Base-by-base conservation (phyloP, 2,888 invertebrate species). In the Poecilobothrus nobilitatus region DNA sequence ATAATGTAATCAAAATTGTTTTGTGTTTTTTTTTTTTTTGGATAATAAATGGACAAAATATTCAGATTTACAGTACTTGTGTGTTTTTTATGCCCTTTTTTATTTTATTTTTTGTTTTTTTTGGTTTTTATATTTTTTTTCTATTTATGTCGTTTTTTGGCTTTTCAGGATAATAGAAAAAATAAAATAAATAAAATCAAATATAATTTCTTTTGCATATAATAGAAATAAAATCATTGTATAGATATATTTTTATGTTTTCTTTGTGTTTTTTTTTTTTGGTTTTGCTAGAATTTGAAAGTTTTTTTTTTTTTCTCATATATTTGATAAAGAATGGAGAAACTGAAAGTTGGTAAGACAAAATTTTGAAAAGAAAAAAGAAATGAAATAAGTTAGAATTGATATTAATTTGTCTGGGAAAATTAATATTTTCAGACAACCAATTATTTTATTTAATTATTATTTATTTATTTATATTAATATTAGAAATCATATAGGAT, bases 161-260 rank as follows among this genome's bases (percentile, higher is more conserved):
- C 53, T 53, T 53, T 53, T 53, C 18, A 53, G 6, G 18, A 53
- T 53, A 53, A n/a, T 3, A 53, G n/a, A 53, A 18, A 15, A 53
- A 53, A 53, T 27, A 27, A 53, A 53, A 53, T 53, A 53, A 53
- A 53, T 53, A 53, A 53, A 53, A 53, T 53, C 18, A 53, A 53
- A 53, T 53, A 53, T 53, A 2, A 18, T 37, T 7, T 37, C 6
- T 53, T 53, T 53, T 53, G 41, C 9, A 41, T 27, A 37, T 37
- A 37, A 10, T 37, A 10, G 9, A 37, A 37, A 37, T 37, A 37
- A 37, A 27, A 37, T 37, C 10, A 37, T 10, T 37, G 37, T 12
- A 37, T 37, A 37, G 1, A 37, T 37, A 7, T 37, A 10, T 8
- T 37, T 10, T 27, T 27, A 27, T 27, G 5, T 27, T 2, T 27